phyloP scores from a whole-genome alignment of 2,797 vertebrate genomes.

The Hypotaenidia okinawae region DNA sequence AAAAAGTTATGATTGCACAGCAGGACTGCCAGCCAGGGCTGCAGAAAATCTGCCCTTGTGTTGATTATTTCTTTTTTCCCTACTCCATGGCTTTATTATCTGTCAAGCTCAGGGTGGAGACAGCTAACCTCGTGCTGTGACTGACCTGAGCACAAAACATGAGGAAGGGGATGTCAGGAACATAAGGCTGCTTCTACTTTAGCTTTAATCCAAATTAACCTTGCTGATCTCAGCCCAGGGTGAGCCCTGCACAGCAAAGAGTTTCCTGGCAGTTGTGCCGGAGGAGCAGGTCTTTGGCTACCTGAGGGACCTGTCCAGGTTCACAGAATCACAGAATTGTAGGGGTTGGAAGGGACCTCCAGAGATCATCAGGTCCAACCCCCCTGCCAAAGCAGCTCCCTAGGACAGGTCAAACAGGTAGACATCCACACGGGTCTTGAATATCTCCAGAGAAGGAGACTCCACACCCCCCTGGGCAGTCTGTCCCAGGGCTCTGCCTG shows the following conservation, averaged over 20 bases:
- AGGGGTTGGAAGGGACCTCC: too few species aligned
- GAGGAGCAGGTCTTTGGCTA: neutral
- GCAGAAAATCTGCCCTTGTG: neutral
- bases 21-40: too few species aligned
- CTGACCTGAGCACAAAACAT: rapidly evolving
- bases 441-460: too few species aligned
- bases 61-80: neutral
- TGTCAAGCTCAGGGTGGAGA: neutral
- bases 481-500: too few species aligned
- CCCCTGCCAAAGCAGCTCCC: too few species aligned
- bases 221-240: neutral
- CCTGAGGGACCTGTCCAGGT: rapidly evolving
- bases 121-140: rapidly evolving
- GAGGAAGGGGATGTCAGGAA: neutral
- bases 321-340: too few species aligned
- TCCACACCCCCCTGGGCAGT: too few species aligned
- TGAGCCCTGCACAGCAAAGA: rapidly evolving
- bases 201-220: neutral
- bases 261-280: neutral
- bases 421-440: too few species aligned
- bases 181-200: neutral
- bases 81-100: rapidly evolving
- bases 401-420: too few species aligned
- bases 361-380: too few species aligned
- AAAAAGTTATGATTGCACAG: neutral